Base-by-base conservation (phyloP, 1,140 invertebrate species). In the Drosophila simulans region DNA sequence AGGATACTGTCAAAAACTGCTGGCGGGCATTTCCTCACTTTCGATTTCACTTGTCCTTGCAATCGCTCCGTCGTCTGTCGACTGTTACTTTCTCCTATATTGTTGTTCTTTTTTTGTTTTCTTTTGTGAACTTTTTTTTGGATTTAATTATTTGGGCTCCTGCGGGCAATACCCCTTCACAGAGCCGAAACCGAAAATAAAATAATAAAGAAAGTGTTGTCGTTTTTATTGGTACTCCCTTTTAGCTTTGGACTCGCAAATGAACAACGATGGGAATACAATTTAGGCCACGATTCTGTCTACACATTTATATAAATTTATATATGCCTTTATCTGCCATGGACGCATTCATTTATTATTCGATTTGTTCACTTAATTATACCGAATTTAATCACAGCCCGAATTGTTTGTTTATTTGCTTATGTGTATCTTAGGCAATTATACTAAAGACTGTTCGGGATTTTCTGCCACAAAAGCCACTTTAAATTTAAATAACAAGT, bases 1-100 rank as follows among this genome's bases (percentile, higher is more conserved):
- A 90, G 85, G 85, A 77, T 80, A 84, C 73, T 72, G 68, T 71
- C 73, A 89, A 80, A 89, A 70, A 76, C 63, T 88, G 68, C 77
- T 71, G 73, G 69, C 86, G 73, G 80, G 64, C 63, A 64, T 90
- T 80, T 77, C 77, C 63, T 77, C 84, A 88, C 84, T 89, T 90
- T 89, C 78, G 48, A 64, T 80, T 80, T 84, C 64, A 81, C 74
- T 86, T 85, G 58, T 68, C 43, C 68, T 70, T 70, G 65, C 68
- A 71, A 71, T 70, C 65, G 65, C 52, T 31, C 12, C 59, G 31
- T n/a, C 62, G 42, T 45, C 59, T 45, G 62, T 17, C 37, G 64
- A 53, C 64, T 68, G 64, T 68, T 68, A 53, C 64, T 49, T 71
- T 70, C 64, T 70, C 31, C 10, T 7, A 15, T 35, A 11, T 56